phyloP scores from a whole-genome alignment of 2,888 invertebrate species.

The Schizaphis graminum region DNA sequence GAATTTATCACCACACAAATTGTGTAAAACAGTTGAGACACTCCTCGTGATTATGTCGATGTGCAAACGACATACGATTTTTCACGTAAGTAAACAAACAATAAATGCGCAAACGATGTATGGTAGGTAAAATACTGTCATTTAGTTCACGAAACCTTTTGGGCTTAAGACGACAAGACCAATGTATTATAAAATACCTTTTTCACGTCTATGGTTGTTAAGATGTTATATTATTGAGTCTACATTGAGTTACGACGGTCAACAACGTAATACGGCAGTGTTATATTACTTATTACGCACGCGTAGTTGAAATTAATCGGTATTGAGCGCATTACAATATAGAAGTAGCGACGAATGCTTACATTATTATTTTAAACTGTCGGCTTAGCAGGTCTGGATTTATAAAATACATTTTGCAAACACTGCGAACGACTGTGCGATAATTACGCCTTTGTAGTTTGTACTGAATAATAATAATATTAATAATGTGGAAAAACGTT shows the following conservation, averaged over 20 bases:
- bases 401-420: background rate
- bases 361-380: background rate
- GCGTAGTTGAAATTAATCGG: background rate
- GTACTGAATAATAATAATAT: background rate
- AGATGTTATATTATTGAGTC: background rate
- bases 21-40: no score
- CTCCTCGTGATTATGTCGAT: no score
- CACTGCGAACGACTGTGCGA: background rate
- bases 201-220: background rate
- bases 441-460: background rate
- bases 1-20: no score
- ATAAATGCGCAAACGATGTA: no score
- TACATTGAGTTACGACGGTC: background rate
- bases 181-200: background rate
- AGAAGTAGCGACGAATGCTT: background rate
- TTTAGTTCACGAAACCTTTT: background rate
- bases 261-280: background rate
- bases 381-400: background rate
- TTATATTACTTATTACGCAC: background rate
- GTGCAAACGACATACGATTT: no score
- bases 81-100: no score
- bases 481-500: background rate
- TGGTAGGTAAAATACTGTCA: background rate
- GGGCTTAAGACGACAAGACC: background rate
- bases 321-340: background rate